Conservation (phyloP, 1,140 invertebrate genomes). For the Heliothis subflexa region DNA sequence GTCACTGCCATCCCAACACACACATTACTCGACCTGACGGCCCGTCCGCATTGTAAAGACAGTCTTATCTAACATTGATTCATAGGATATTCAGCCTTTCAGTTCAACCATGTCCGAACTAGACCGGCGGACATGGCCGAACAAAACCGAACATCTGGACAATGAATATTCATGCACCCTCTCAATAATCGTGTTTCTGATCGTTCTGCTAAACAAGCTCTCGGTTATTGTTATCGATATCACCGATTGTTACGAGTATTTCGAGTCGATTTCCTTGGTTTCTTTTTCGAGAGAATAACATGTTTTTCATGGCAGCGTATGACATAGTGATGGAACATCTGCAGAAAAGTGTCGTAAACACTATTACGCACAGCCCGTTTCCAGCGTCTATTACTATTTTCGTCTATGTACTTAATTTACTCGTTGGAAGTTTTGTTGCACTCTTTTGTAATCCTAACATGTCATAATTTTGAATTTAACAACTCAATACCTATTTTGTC, state of each 20-base stretch:
- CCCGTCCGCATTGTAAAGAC: slow-evolving; percentile 34
- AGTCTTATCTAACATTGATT: slow-evolving; percentile 43
- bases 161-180: slow-evolving; percentile 67
- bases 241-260: slow-evolving; percentile 53
- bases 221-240: slow-evolving; percentile 53
- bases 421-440: no score
- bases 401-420: no score
- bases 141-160: slow-evolving; percentile 58
- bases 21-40: slow-evolving; percentile 11
- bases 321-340: no score
- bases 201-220: slow-evolving; percentile 59
- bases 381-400: no score
- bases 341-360: no score
- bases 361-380: no score
- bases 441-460: no score
- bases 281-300: background rate
- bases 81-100: slow-evolving; percentile 39
- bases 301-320: no score
- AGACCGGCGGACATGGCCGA: slow-evolving; percentile 7
- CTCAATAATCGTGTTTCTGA: slow-evolving; percentile 64
- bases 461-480: no score
- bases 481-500: no score
- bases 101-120: slow-evolving; percentile 26
- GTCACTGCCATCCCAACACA: slow-evolving; percentile 18
- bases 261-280: slow-evolving; percentile 37